A percentile compares a stretch with the other conserved stretches of the same genome.
These are phyloP conservation scores for Catonia carolina DNA, from an alignment of 2,888 invertebrate genomes.

Conservation along the genomic window DNA sequence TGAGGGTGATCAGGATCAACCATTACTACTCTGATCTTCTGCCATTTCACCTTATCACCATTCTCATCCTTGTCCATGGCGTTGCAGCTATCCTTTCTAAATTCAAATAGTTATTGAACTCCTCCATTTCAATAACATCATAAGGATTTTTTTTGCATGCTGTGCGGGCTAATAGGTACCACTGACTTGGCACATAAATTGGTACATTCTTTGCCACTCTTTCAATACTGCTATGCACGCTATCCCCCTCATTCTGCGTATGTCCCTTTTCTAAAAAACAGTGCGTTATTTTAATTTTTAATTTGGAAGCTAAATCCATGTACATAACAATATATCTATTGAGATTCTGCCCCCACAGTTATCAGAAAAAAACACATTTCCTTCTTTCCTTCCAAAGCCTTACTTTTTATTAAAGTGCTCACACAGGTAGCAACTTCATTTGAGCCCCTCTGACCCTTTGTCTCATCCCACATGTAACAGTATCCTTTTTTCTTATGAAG, in stretches of 20 bases:
- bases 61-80: not conserved
- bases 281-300: constrained; percentile 1
- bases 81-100: not conserved
- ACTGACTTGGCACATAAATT: constrained; percentile 6
- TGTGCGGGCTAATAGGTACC: constrained; percentile 4
- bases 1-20: not conserved
- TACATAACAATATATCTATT: not conserved
- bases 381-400: not conserved
- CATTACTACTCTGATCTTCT: not conserved
- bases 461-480: constrained; percentile 7
- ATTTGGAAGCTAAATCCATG: not conserved
- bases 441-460: constrained; percentile 7
- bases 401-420: not conserved
- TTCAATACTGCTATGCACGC: constrained; percentile 7
- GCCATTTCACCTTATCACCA: constrained; percentile 3
- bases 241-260: constrained; percentile 9
- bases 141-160: constrained; percentile 8
- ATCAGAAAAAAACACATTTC: constrained; percentile 1
- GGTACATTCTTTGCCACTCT: not conserved
- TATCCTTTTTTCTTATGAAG: not conserved
- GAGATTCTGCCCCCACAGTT: constrained; percentile 2
- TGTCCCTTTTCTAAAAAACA: constrained; percentile 13
- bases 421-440: constrained; percentile 9
- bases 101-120: not conserved
- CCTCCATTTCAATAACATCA: not conserved